These are phyloP conservation scores for Nomada hirtipes DNA, from an alignment of 2,888 invertebrate genomes.

Conservation along the genomic window DNA sequence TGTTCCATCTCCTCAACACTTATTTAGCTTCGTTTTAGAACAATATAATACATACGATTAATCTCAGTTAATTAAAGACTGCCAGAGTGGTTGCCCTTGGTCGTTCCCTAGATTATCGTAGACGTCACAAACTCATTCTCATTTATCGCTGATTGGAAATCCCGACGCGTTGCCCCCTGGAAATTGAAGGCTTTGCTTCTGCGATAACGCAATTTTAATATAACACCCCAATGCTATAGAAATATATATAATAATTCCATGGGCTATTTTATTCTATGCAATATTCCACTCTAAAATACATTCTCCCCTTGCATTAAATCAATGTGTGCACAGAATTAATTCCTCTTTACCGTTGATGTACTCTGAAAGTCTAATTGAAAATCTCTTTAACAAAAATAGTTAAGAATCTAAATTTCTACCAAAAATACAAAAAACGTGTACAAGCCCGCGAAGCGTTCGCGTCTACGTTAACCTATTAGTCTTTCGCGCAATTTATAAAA, in stretches of 20 bases:
- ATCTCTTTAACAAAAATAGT: neutral
- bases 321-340: too few relatives aligned
- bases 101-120: neutral
- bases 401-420: neutral
- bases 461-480: too few relatives aligned
- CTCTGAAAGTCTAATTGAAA: too few relatives aligned
- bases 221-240: too few relatives aligned
- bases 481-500: neutral
- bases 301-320: too few relatives aligned
- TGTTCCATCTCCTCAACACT: neutral
- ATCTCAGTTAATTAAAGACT: constrained; percentile 11
- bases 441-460: neutral
- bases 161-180: too few relatives aligned
- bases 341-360: too few relatives aligned
- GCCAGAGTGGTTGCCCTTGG: neutral
- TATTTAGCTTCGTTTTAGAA: neutral
- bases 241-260: too few relatives aligned
- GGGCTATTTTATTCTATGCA: too few relatives aligned
- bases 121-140: neutral
- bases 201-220: neutral
- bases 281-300: too few relatives aligned
- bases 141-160: neutral
- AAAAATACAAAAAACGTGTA: neutral
- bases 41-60: neutral
- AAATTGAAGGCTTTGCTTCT: neutral